Evolutionary conservation across 2,888 invertebrate species (phyloP).

Genomic region (Agriotes lineatus): DNA sequence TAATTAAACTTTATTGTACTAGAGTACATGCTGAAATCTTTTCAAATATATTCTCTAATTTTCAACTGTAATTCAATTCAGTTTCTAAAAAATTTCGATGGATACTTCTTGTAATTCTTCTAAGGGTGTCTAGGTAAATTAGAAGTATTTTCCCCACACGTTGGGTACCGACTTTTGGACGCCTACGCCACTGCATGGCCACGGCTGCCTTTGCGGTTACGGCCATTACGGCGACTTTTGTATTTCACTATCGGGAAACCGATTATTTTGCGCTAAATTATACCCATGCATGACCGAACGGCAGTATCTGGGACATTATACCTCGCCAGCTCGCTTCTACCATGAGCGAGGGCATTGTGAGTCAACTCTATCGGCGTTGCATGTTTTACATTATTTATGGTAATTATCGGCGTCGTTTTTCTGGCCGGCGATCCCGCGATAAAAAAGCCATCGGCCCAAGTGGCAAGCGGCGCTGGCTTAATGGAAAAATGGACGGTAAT

Average conservation of each 20-base stretch:
- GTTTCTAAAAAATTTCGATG: too few species aligned
- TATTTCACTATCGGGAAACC: slow-evolving; percentile 1
- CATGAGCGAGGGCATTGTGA: background rate
- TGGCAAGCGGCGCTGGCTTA: background rate
- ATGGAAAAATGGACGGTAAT: slow-evolving; percentile 12
- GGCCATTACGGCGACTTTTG: too few species aligned
- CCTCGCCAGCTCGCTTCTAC: background rate
- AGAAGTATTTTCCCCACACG: too few species aligned
- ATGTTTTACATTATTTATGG: slow-evolving; percentile 23
- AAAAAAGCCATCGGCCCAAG: slow-evolving; percentile 3
- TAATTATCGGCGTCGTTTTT: slow-evolving; percentile 21
- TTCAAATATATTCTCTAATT: too few species aligned
- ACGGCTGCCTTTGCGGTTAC: too few species aligned
- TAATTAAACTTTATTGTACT: too few species aligned
- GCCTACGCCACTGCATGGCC: too few species aligned
- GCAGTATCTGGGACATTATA: background rate
- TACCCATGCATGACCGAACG: background rate
- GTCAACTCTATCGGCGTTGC: background rate
- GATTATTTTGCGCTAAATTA: background rate
- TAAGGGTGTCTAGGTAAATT: too few species aligned
- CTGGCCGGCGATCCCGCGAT: slow-evolving; percentile 9
- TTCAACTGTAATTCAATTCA: too few species aligned
- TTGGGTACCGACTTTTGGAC: too few species aligned
- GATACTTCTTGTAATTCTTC: too few species aligned
- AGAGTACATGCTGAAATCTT: too few species aligned